phyloP scores from a whole-genome alignment of 2,113 vertebrate genomes.

The Probosciger aterrimus region DNA sequence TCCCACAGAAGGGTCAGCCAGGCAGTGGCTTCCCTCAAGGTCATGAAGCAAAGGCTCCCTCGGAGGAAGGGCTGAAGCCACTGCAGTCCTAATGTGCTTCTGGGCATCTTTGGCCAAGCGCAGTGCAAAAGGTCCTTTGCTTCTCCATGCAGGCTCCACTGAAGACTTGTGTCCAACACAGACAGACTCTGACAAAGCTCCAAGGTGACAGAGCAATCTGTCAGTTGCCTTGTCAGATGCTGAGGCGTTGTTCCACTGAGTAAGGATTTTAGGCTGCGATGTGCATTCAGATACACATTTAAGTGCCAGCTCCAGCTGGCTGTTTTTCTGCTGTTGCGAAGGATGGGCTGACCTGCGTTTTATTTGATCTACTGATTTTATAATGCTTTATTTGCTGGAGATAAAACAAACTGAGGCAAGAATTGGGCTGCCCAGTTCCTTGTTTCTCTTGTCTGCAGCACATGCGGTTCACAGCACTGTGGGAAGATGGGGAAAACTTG shows the following conservation, averaged over 20 bases:
- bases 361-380: background rate
- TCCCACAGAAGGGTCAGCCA: background rate
- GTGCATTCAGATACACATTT: background rate
- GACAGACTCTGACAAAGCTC: background rate
- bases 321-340: background rate
- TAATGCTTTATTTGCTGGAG: background rate
- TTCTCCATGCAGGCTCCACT: background rate
- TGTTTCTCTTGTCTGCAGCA: background rate
- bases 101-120: background rate
- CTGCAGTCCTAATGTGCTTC: background rate
- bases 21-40: background rate
- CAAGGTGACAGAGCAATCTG: slow-evolving; percentile 4
- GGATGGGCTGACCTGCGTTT: background rate
- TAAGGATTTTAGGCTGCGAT: background rate
- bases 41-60: background rate
- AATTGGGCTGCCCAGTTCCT: background rate
- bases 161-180: background rate
- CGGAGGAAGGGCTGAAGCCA: background rate
- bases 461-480: background rate
- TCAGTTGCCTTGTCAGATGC: background rate
- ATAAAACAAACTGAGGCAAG: background rate
- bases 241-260: background rate
- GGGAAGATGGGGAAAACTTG: background rate
- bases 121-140: background rate
- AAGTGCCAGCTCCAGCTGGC: background rate